Evolutionary conservation across 2,113 vertebrate species (phyloP).

Genomic region (Vulpes vulpes): DNA sequence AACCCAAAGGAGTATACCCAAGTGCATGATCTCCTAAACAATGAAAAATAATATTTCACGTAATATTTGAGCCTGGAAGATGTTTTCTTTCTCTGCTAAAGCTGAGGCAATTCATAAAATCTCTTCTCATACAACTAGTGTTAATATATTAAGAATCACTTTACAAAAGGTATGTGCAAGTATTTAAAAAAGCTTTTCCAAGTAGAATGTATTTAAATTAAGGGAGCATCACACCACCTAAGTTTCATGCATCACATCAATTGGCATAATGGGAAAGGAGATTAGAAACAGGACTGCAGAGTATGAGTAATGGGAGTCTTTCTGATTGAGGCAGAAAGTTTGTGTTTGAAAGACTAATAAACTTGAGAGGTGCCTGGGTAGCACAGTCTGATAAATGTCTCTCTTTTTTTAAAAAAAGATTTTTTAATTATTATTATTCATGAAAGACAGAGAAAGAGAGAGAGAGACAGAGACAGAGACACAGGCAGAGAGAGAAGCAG

Average conservation of each 20-base stretch:
- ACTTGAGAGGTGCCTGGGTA: background rate
- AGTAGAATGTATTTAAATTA: background rate
- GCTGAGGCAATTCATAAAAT: conserved; percentile 12
- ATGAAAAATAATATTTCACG: background rate
- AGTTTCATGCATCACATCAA: background rate
- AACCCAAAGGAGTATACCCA: background rate
- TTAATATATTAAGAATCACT: background rate
- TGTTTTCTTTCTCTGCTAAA: background rate
- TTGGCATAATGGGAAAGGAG: background rate
- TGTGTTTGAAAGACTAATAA: background rate
- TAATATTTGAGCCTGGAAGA: background rate
- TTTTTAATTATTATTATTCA: too few relatives aligned
- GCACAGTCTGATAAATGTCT: background rate
- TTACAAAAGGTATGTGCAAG: background rate
- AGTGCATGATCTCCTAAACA: background rate
- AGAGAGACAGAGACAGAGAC: too few relatives aligned
- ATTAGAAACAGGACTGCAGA: background rate
- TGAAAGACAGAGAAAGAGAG: too few relatives aligned
- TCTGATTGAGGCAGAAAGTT: background rate
- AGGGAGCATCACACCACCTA: background rate
- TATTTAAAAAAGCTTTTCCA: background rate
- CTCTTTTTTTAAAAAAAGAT: too few relatives aligned
- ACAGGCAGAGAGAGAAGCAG: too few relatives aligned
- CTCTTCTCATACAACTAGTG: background rate
- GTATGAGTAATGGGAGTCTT: background rate